Evolutionary conservation across 2,888 invertebrate species (phyloP), one percentile per base, ranked within the genome.

Genomic region (Drosophila nr. medialis): DNA sequence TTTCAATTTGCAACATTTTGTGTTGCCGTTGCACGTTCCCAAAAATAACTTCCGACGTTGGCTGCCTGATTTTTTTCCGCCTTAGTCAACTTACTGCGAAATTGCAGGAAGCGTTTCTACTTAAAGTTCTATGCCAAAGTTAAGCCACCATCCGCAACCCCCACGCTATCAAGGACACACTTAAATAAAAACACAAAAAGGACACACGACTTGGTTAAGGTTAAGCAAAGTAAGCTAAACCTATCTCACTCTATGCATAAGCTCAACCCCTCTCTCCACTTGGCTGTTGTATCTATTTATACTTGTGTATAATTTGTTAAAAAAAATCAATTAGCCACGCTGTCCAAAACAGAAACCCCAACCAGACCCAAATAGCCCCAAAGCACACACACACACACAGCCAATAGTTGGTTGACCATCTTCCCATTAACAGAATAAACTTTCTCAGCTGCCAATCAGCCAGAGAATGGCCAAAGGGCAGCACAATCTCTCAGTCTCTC

Each of bases 1-100:
- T 86, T 86, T 86, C 85, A 86, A 86, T 86, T 89, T 86, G 90
- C 87, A 80, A 86, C 88, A 89, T 85, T 89, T 82, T 34, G 61
- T 73, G 80, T 69, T 64, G 65, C 56, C 38, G 42, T 75, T 86
- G 89, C 90, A 85, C 85, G 85, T 87, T 77, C 71, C 75, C 75
- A 80, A 82, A 86, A 89, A 89, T 84, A 89, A 81, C 84, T 86
- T 89, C 85, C 89, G 89, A 83, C 80, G 66, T 64, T 61, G 73
- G 64, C 68, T 75, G 45, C 72, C 75, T 79, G 79, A 81, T 89
- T 89, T 84, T 77, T 75, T 87, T 86, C 72, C 75, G 76, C 76
- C 75, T 70, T 67, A 67, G 67, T 75, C 71, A 72, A 81, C 78
- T 72, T 32, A 54, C 64, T 64, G 65, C 32, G 61, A 89, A 85